Evolutionary conservation across 2,113 vertebrate species (phyloP).

Genomic region (Ascaphus truei): DNA sequence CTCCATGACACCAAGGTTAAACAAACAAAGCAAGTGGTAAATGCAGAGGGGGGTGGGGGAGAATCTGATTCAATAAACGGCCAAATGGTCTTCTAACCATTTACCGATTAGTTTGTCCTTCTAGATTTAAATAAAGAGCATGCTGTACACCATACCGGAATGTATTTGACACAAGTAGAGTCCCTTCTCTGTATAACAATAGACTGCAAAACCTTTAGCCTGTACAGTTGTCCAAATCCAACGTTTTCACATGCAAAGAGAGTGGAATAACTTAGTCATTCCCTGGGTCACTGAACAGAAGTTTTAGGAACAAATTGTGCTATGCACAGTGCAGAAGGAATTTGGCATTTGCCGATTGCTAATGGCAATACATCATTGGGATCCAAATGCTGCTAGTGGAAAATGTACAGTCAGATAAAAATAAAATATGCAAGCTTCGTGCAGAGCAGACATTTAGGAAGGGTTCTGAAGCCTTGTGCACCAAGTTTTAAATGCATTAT

Average conservation of each 20-base stretch:
- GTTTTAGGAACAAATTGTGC: not conserved
- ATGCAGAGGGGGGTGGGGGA: no score
- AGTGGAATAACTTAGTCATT: not conserved
- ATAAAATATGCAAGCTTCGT: no score
- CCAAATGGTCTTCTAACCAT: no score
- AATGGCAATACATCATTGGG: not conserved
- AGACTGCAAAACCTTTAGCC: no score
- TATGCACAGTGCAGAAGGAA: constrained; percentile 2
- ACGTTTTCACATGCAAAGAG: not conserved
- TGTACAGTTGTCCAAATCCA: not conserved
- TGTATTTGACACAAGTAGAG: no score
- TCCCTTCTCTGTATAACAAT: no score
- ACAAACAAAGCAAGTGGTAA: no score
- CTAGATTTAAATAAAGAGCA: no score
- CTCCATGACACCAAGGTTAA: no score
- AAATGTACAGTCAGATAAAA: not conserved
- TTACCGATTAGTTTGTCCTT: no score
- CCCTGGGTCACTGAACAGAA: not conserved
- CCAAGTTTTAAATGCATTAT: not conserved
- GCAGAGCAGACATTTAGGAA: not conserved
- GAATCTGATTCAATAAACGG: no score
- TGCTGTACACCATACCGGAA: no score
- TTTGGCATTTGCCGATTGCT: not conserved
- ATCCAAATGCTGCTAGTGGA: not conserved
- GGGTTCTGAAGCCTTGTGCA: not conserved